Percentiles rank a stretch among this genome's conserved stretches.
Evolutionary conservation across 2,113 vertebrate genomes (phyloP).

Genomic region (Cryptoleucopteryx plumbea): DNA sequence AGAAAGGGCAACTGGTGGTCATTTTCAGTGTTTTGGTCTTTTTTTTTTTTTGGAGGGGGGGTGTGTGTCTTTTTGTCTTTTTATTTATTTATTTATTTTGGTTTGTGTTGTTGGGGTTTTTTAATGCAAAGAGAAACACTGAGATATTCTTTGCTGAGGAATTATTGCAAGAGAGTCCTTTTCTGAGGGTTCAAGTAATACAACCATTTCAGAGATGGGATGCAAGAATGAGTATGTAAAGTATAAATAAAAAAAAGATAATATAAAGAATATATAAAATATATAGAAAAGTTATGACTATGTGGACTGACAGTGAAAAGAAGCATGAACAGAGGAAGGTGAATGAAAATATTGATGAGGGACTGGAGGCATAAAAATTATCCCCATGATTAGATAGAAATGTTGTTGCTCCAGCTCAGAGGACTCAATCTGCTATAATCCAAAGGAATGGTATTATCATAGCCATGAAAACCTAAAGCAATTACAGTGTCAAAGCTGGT

Average conservation of each 20-base stretch:
- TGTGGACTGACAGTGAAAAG: neutral
- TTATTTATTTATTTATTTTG: neutral
- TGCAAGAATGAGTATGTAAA: neutral
- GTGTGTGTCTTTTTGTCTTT: neutral
- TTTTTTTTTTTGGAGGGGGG: neutral
- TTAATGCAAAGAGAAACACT: neutral
- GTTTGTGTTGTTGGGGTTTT: neutral
- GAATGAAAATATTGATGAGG: neutral
- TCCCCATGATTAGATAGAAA: neutral
- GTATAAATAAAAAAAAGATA: neutral
- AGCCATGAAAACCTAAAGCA: neutral
- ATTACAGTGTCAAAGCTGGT: neutral
- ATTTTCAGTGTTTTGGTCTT: neutral
- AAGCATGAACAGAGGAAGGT: neutral
- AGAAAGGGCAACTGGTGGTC: neutral
- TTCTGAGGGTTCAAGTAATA: neutral
- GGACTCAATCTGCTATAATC: neutral
- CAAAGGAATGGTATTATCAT: neutral
- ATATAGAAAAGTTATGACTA: neutral
- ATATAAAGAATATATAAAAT: neutral
- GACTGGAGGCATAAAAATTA: neutral
- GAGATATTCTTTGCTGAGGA: neutral
- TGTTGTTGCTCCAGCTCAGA: neutral
- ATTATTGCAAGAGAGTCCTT: neutral
- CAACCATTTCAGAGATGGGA: neutral